A percentile compares a stretch with the other conserved stretches of the same genome.
Conservation (phyloP, 2,888 invertebrate genomes). For the Ornithoptera priamus region DNA sequence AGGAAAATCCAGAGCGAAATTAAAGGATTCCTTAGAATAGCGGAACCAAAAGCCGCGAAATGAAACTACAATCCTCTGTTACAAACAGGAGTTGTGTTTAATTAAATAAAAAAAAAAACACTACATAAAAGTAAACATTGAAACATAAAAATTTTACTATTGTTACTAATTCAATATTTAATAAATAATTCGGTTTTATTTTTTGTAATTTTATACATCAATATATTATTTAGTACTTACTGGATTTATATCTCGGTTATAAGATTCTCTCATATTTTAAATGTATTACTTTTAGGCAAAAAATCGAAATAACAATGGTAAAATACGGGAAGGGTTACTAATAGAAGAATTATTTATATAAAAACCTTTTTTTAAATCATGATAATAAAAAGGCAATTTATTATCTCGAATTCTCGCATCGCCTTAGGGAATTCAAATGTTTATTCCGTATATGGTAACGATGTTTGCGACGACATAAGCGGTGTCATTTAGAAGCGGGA, state of each 20-base stretch:
- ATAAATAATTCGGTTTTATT: too few relatives aligned
- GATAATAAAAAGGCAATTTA: background rate
- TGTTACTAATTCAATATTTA: too few relatives aligned
- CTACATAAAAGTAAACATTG: background rate
- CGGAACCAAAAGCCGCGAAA: slow-evolving; percentile 19
- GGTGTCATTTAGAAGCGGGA: slow-evolving; percentile 21
- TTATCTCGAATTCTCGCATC: background rate
- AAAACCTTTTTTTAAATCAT: background rate
- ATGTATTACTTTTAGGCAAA: background rate
- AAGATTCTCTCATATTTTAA: background rate
- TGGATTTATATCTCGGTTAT: too few relatives aligned
- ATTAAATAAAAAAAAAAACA: background rate
- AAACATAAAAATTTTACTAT: background rate
- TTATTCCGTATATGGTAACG: slow-evolving; percentile 24
- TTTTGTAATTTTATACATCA: too few relatives aligned
- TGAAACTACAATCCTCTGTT: slow-evolving; percentile 4
- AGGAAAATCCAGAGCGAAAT: slow-evolving; percentile 21
- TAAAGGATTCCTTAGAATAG: slow-evolving; percentile 24
- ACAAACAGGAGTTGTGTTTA: background rate
- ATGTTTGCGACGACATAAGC: slow-evolving; percentile 26
- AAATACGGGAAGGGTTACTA: too few relatives aligned
- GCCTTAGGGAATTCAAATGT: slow-evolving; percentile 5
- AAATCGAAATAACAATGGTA: too few relatives aligned
- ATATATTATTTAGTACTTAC: too few relatives aligned
- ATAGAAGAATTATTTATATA: background rate